Percentiles rank a stretch among this genome's conserved stretches.
Evolutionary conservation across 37 sponge, comb jelly and placozoan genomes (phyloP).

Genomic region (Bolinopsis microptera): DNA sequence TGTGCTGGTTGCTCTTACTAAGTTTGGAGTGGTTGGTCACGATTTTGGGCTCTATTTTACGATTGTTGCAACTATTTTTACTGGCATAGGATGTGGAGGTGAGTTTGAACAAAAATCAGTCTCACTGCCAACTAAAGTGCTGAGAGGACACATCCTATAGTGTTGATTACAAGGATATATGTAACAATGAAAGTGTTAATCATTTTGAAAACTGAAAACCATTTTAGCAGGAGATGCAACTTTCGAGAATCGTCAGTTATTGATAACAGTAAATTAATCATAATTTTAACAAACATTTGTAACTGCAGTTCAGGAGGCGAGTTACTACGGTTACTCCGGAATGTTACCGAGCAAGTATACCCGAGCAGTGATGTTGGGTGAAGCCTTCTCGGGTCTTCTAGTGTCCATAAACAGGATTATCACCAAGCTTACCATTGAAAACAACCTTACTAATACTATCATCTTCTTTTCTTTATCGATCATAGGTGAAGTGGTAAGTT

Average conservation of each 20-base stretch:
- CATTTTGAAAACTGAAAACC: too few relatives aligned
- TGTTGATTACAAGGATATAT: too few relatives aligned
- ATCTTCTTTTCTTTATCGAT: conserved; percentile 81
- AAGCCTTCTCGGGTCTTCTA: conserved; percentile 74
- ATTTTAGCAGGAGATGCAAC: too few relatives aligned
- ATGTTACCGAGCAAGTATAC: conserved; percentile 77
- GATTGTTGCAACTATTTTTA: not conserved
- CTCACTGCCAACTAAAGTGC: too few relatives aligned
- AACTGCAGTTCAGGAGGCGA: conserved; percentile 82
- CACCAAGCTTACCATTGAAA: conserved; percentile 70
- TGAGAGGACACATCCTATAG: too few relatives aligned
- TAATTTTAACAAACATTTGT: too few relatives aligned
- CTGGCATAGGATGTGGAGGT: conserved; percentile 61
- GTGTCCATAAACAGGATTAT: conserved; percentile 74
- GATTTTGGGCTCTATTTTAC: not conserved
- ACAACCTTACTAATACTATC: conserved; percentile 68
- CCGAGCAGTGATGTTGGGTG: conserved; percentile 81
- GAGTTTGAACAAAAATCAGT: too few relatives aligned
- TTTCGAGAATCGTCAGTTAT: too few relatives aligned
- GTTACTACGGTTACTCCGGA: conserved; percentile 81
- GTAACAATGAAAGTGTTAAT: too few relatives aligned
- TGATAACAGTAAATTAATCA: too few relatives aligned
- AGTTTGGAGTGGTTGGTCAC: not conserved
- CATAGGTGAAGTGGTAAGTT: conserved; percentile 68
- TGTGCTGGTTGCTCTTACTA: conserved; percentile 41